Conservation (phyloP, 2,797 vertebrate species). For the Melanotaenia trifasciata region DNA sequence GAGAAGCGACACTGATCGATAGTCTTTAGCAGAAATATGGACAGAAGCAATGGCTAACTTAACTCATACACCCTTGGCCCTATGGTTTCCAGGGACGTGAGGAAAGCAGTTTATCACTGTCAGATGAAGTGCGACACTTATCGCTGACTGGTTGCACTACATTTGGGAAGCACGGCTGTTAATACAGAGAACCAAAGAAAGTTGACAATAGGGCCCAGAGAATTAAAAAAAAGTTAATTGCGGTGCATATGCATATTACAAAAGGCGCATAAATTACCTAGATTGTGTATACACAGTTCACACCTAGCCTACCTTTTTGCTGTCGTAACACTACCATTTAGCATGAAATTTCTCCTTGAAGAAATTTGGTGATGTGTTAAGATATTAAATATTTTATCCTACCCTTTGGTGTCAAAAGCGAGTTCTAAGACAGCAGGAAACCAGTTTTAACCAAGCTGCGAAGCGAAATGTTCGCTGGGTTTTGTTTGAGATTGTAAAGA, state of each 20-base stretch:
- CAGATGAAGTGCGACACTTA: slow-evolving; percentile 18
- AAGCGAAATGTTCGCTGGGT: neutral
- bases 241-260: neutral
- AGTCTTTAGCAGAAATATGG: slow-evolving; percentile 10
- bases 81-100: slow-evolving; percentile 23
- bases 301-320: neutral
- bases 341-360: fast-evolving
- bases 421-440: neutral
- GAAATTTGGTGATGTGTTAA: neutral
- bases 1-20: slow-evolving; percentile 63
- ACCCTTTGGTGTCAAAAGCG: slow-evolving; percentile 15
- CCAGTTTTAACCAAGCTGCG: neutral
- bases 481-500: slow-evolving; percentile 28
- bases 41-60: slow-evolving; percentile 27
- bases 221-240: neutral
- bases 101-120: slow-evolving; percentile 55
- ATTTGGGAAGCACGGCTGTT: neutral
- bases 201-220: neutral
- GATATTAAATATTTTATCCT: neutral
- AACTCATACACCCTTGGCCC: slow-evolving; percentile 16
- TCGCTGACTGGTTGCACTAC: neutral
- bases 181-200: neutral
- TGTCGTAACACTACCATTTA: neutral
- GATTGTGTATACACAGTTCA: neutral
- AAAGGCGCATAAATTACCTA: neutral